Evolutionary conservation across 2,797 vertebrate genomes (phyloP).

Genomic region (Pampus argenteus): DNA sequence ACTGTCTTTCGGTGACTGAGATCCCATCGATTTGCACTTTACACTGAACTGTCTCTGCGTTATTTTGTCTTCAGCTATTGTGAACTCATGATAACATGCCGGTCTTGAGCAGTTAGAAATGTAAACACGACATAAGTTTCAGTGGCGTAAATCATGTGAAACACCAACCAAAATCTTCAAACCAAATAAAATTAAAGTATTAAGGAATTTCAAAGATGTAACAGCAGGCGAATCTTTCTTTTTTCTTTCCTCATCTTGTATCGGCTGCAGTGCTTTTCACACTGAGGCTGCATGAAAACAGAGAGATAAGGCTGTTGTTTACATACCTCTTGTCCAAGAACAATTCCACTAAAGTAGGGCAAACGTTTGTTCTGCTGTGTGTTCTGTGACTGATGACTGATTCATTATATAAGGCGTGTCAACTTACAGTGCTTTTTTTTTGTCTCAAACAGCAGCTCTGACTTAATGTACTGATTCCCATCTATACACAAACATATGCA

Average conservation of each 20-base stretch:
- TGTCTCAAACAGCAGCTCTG: constrained; percentile 19
- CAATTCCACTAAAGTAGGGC: constrained; percentile 67
- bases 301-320: constrained; percentile 48
- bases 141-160: neutral
- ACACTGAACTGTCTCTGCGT: neutral
- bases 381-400: constrained; percentile 56
- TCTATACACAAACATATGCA: neutral
- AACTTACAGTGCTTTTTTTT: constrained; percentile 37
- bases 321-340: constrained; percentile 42
- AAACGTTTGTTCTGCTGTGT: constrained; percentile 60
- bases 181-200: constrained; percentile 23
- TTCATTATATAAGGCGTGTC: constrained; percentile 71
- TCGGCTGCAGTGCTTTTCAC: constrained; percentile 24
- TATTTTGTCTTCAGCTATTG: neutral
- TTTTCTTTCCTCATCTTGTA: constrained; percentile 26
- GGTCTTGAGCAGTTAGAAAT: neutral
- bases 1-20: neutral
- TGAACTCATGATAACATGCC: neutral
- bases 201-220: constrained; percentile 44
- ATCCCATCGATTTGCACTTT: neutral
- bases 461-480: constrained; percentile 1
- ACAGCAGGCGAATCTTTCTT: constrained; percentile 33
- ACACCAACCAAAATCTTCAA: constrained; percentile 6
- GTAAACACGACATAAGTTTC: neutral
- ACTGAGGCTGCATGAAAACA: constrained; percentile 27